Base-by-base conservation (phyloP, 2,113 vertebrate genomes). In the Neoarius graeffei region DNA sequence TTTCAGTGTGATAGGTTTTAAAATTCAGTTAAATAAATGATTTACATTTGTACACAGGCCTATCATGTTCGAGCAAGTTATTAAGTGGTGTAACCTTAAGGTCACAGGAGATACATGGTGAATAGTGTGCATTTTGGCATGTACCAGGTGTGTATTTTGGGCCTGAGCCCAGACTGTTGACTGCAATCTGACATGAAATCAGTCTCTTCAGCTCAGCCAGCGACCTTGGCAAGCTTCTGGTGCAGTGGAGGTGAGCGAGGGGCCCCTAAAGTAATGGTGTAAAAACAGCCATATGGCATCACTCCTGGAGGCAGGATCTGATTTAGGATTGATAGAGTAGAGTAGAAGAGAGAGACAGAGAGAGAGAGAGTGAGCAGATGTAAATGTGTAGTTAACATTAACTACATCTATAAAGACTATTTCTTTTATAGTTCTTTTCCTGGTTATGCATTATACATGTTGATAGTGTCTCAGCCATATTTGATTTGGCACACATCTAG, bases 201-300 rank as follows among this genome's bases (percentile, higher is more conserved):
- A 87, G 89, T 93, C 92, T 92, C 86, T 89, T 89, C 89, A 69
- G 86, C 89, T 85, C 84, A 88, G 54, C 86, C 80, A 85, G 84
- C 86, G 86, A 86, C 88, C 87, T 91, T 42, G 71, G 35, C 79
- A 85, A 74, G 54, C 35, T 54, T 89, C 60, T 88, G 80, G 17
- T 77, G 17, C 81, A 76, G 77, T 27, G 27, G 81, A 54, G 57
- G 74, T 60, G 71, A 64, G 86, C 86, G 87, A 84, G 79, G 35
- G 69, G 79, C 84, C 87, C 83, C 85, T 87, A 79, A 87, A 82
- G 82, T 71, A 90, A 80, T 83, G 57, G 91, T 77, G 30, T 86
- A 92, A 92, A 87, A 92, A 91, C 86, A 50, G 91, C 93, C 94
- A 95, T 94, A 94, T 95, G 93, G 94, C 87, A 67, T 88, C 92